Percentiles rank a stretch among this genome's conserved stretches.
These are phyloP conservation scores for Hypena proboscidalis DNA, from an alignment of 2,888 invertebrate genomes.

Conservation along the genomic window DNA sequence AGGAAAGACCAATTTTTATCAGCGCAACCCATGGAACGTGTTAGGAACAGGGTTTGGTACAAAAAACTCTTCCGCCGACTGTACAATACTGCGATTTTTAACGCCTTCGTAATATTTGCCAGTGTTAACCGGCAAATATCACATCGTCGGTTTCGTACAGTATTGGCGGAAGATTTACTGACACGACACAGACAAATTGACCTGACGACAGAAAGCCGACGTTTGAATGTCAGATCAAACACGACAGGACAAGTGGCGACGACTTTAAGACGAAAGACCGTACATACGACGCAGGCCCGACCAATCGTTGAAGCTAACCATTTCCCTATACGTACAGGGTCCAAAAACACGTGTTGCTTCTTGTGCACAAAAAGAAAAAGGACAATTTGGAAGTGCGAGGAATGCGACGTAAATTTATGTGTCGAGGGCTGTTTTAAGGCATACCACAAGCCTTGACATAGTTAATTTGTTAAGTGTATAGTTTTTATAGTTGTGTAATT, in stretches of 20 bases:
- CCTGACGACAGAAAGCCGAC: too few relatives aligned
- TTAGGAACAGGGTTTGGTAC: constrained; percentile 8
- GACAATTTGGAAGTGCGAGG: constrained; percentile 34
- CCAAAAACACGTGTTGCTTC: constrained; percentile 20
- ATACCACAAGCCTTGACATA: neutral
- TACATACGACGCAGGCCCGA: constrained; percentile 8
- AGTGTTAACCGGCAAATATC: too few relatives aligned
- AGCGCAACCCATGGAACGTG: neutral
- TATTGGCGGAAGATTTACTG: too few relatives aligned
- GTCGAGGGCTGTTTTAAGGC: neutral
- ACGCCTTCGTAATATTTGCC: constrained; percentile 26
- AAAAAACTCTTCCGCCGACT: too few relatives aligned
- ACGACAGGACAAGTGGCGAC: too few relatives aligned
- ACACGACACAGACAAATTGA: too few relatives aligned
- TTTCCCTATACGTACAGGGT: constrained; percentile 26
- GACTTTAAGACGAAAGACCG: too few relatives aligned
- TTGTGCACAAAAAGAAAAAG: constrained; percentile 19
- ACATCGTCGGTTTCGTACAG: too few relatives aligned
- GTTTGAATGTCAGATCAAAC: too few relatives aligned
- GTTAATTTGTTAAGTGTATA: too few relatives aligned
- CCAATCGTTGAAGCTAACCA: constrained; percentile 15
- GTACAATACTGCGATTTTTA: too few relatives aligned
- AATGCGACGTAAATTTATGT: constrained; percentile 22
- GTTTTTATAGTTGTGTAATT: too few relatives aligned
- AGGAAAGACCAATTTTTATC: constrained; percentile 5